Evolutionary conservation across 2,113 vertebrate genomes (phyloP), one percentile per base, ranked within the genome.

Genomic region (Riparia riparia): DNA sequence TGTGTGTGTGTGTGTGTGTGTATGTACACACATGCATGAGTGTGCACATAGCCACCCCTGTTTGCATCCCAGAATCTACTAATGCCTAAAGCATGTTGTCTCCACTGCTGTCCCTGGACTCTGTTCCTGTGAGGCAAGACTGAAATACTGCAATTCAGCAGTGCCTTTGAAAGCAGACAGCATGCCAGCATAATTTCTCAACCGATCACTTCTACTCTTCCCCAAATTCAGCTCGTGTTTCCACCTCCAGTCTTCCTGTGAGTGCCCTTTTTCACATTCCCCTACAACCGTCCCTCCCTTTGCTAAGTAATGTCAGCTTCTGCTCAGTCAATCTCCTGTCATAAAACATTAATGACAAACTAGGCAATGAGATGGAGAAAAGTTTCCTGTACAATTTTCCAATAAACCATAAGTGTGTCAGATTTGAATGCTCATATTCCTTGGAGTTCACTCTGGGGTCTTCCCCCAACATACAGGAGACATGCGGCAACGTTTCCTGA

Each of bases 1-100:
- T 42, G 41, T 42, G 7, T 41, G 22, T 28, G 14, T 16, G 53
- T 31, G 29, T 57, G 8, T 9, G 25, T 2, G 9, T n/a, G 16
- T 21, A 7, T 11, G 42, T 0, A 39, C 50, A 3, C 3, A 22
- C 13, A 12, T 1, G 39, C 10, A 1, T 15, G 12, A 70, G 31
- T 1, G 0, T 32, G 51, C 32, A 18, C 10, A 42, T 0, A 72
- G 28, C 19, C 53, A 45, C 15, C 22, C 17, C 19, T 49, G 12
- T 17, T 50, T 34, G 34, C 61, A 53, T 82, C 53, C 41, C 53
- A 71, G 41, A 42, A 76, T 1, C 6, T 10, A n/a, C 29, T 51
- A 34, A 60, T 61, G 49, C 34, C 60, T 39, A 60, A 78, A 78
- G 8, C 31, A 22, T 0, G 0, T 70, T 58, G 65, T 50, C 60